Base-by-base conservation (phyloP, 2,797 vertebrate species). In the Lerista edwardsae region DNA sequence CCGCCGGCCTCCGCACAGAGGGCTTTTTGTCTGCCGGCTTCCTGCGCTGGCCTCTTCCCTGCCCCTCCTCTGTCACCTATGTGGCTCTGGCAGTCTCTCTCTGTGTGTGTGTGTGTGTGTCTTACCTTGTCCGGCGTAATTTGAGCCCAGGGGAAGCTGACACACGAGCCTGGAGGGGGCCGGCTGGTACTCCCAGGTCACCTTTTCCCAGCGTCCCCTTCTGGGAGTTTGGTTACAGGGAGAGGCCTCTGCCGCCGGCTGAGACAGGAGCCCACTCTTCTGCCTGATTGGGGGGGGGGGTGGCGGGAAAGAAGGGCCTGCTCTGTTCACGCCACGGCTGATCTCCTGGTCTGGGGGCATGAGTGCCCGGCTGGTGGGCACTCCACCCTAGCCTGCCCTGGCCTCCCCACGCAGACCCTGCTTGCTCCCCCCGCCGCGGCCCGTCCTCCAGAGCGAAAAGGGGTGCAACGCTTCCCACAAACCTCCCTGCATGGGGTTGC, bases 21-120 rank as follows among this genome's bases (percentile, higher is more conserved):
- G 82, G 94, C 95, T 96, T 96, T 96, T 96, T 95, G 96, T 95
- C 95, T 31, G 17, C 80, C 88, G 0, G 0, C 90, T 96, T 96
- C 96, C 96, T 96, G 95, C 95, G 90, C 92, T 91, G 90, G 91
- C 84, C 86, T 86, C 84, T 82, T 69, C 25, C 29, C 34, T 67
- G 25, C 79, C 79, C 78, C 88, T 92, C 83, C 31, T 14, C 0
- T 0, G 83, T 87, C 87, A 94, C 87, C 93, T 93, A 68, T 0
- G 0, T 61, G 87, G 84, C 91, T 91, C 89, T 87, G 76, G 88
- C 77, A 77, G 0, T 12, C 90, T 44, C 41, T 12, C 91, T 91
- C 71, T 91, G 72, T 87, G 69, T 88, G 86, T 87, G 88, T 94
- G 93, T 91, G 74, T 91, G 72, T 87, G 69, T 88, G 86, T 87